Evolutionary conservation across 1,140 invertebrate genomes (phyloP).

Genomic region (Leptopilina clavipes): DNA sequence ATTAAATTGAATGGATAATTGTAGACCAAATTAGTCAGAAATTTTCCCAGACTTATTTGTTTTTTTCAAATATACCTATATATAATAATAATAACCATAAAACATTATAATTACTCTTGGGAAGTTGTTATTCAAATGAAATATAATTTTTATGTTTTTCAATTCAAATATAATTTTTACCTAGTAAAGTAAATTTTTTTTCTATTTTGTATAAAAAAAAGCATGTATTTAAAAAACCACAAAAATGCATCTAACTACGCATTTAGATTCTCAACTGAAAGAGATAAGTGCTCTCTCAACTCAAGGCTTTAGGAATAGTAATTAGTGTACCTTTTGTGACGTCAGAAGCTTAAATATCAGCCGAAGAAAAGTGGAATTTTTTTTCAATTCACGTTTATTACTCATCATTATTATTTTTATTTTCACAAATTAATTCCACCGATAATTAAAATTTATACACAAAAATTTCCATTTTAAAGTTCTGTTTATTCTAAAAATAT

Average conservation of each 20-base stretch:
- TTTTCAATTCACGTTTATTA: not conserved
- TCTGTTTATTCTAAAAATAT: too few species aligned
- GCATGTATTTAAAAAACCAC: not conserved
- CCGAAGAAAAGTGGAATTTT: not conserved
- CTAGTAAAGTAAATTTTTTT: too few species aligned
- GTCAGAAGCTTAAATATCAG: conserved; percentile 9
- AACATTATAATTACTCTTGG: too few species aligned
- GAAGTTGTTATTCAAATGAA: too few species aligned
- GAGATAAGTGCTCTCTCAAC: conserved; percentile 23
- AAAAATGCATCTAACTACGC: not conserved
- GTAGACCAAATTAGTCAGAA: not conserved
- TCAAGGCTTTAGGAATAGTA: conserved; percentile 24
- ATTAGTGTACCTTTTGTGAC: conserved; percentile 30
- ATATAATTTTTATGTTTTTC: too few species aligned
- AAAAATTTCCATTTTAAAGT: too few species aligned
- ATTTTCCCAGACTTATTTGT: not conserved
- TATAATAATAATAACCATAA: not conserved
- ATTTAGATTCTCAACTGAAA: not conserved
- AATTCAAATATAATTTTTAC: too few species aligned
- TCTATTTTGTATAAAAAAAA: too few species aligned
- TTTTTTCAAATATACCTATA: not conserved
- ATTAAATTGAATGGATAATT: not conserved
- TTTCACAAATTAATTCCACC: too few species aligned
- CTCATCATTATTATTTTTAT: not conserved
- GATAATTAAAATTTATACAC: too few species aligned